A percentile compares a stretch with the other conserved stretches of the same genome.
Conservation (phyloP, 2,797 vertebrate species). For the Takifugu rubripes region DNA sequence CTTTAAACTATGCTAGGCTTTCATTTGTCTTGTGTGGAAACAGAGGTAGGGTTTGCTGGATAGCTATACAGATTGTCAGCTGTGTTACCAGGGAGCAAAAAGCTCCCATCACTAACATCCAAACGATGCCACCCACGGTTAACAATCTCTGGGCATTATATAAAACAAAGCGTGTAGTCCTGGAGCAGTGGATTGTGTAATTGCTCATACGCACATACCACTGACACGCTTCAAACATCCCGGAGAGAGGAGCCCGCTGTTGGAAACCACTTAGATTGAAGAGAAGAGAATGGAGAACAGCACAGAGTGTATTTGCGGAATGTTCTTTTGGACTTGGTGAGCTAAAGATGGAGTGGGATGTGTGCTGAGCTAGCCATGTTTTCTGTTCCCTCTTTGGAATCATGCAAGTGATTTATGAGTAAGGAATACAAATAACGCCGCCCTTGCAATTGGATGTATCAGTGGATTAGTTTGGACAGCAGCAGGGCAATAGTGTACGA, state of each 20-base stretch:
- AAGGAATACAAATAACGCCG: slow-evolving; percentile 35
- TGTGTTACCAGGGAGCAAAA: not conserved
- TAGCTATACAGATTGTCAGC: slow-evolving; percentile 2
- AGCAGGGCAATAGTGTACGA: slow-evolving; percentile 20
- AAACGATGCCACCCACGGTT: not conserved
- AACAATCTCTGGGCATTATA: not conserved
- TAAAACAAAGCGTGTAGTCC: slow-evolving; percentile 1
- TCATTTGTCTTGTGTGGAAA: slow-evolving; percentile 36
- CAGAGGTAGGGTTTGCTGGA: not conserved
- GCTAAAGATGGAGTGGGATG: slow-evolving; percentile 36
- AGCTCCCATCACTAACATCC: slow-evolving; percentile 2
- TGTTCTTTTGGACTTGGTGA: slow-evolving; percentile 21
- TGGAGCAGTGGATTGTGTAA: not conserved
- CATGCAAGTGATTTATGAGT: slow-evolving; percentile 52
- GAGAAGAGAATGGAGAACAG: not conserved
- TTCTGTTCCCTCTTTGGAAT: slow-evolving; percentile 53
- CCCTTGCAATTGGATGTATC: slow-evolving; percentile 36
- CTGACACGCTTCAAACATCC: not conserved
- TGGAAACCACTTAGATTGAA: slow-evolving; percentile 1
- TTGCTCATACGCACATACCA: not conserved
- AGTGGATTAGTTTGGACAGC: slow-evolving; percentile 23
- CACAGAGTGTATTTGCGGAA: slow-evolving; percentile 1
- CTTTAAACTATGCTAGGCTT: slow-evolving; percentile 31
- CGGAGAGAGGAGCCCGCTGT: not conserved
- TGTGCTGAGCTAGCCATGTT: slow-evolving; percentile 29